Base-by-base conservation (phyloP, 2,113 vertebrate genomes). In the Hypocryptadius cinnamomeus region DNA sequence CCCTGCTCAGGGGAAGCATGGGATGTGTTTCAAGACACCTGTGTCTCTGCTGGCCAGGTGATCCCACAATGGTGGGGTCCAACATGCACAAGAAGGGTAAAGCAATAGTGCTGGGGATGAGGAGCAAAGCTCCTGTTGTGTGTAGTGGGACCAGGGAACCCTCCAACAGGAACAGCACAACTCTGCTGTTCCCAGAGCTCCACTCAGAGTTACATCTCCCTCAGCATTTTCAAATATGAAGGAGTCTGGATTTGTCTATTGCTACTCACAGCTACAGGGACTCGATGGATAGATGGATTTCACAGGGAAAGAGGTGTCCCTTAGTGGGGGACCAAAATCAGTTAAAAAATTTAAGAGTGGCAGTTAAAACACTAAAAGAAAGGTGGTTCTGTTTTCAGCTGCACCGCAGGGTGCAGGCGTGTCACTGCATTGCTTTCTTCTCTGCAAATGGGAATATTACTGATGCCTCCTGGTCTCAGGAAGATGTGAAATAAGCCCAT, bases 401-500 rank as follows among this genome's bases (percentile, higher is more conserved):
- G 54, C 51, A n/a, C 35, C 4, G 3, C 59, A 78, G 3, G 7
- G 42, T 19, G 22, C 17, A 24, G 48, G 17, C 57, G 16, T 8
- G 42, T 13, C 68, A 8, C 35, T 15, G 28, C 33, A 24, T 37
- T 76, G 80, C 81, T 77, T 83, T 39, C 44, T 60, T 81, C 3
- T 3, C 66, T 42, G 44, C 39, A 70, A 83, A 82, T 31, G 47
- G 27, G 39, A 87, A n/a, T 68, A 48, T 85, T 63, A 47, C 66
- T 60, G 63, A 85, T 18, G n/a, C 65, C 86, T 90, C 76, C 64
- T 70, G 69, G 57, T 63, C 81, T 92, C 71, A 40, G 82, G 61
- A 90, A 90, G 82, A 87, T 61, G 68, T 28, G 56, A 90, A 91
- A 94, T 90, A 94, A 94, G 48, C 82, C 56, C 37, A n/a, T 88